Conservation (phyloP, 1,140 invertebrate species). For the Neotoxoptera formosana region DNA sequence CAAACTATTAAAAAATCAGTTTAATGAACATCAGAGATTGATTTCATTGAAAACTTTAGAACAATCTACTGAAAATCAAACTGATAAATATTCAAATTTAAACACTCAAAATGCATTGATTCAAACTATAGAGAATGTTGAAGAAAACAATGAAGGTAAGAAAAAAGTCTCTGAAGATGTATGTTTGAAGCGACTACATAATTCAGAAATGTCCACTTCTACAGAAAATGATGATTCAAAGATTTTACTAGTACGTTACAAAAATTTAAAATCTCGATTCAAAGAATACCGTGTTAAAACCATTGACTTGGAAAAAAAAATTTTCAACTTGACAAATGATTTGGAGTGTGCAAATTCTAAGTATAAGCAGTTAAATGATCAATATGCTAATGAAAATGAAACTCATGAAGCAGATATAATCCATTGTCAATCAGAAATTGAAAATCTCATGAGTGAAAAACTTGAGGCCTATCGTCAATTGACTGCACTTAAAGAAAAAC, state of each 20-base stretch:
- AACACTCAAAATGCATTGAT: background rate
- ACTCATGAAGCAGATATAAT: slow-evolving; percentile 25
- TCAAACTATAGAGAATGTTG: background rate
- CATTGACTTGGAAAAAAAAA: slow-evolving; percentile 2
- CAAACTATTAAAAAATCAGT: background rate
- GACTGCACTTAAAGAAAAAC: slow-evolving; percentile 5
- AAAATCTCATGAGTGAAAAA: slow-evolving; percentile 49
- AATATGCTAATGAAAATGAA: background rate
- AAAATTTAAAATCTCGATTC: slow-evolving; percentile 39
- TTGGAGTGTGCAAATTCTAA: slow-evolving; percentile 18
- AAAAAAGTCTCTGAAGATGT: background rate
- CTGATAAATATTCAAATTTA: slow-evolving; percentile 1
- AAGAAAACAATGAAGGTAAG: background rate
- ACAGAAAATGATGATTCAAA: background rate
- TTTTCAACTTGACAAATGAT: slow-evolving; percentile 20
- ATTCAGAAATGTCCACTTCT: background rate
- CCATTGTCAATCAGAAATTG: slow-evolving; percentile 37
- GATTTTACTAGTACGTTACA: slow-evolving; percentile 4
- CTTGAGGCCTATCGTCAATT: slow-evolving; percentile 26
- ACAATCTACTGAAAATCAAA: background rate
- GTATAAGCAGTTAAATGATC: background rate
- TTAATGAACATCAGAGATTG: background rate
- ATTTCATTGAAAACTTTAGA: background rate
- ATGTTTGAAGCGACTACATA: background rate
- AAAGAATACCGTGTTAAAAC: slow-evolving; percentile 33